Conservation (phyloP, 2,797 vertebrate species). For the Saxicola maurus region DNA sequence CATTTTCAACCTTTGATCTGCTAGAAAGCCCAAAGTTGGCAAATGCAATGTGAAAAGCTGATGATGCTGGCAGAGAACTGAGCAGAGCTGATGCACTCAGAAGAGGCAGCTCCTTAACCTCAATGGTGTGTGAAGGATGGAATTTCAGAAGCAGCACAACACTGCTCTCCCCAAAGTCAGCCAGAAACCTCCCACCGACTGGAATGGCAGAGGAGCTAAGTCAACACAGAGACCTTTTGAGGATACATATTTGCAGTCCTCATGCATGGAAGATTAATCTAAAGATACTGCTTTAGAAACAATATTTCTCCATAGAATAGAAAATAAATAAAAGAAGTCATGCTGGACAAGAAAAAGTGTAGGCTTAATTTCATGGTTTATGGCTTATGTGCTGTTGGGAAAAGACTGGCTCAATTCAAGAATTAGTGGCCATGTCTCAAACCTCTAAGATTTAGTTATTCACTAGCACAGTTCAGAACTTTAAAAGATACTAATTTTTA, state of each 20-base stretch:
- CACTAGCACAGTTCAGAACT: neutral
- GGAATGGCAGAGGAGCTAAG: neutral
- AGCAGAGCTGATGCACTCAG: neutral
- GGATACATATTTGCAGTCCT: neutral
- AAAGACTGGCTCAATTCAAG: neutral
- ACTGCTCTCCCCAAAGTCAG: neutral
- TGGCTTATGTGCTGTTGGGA: neutral
- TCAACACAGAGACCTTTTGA: neutral
- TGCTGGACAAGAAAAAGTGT: neutral
- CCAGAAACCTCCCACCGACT: slow-evolving; percentile 2
- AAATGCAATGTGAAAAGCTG: neutral
- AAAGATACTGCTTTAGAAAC: neutral
- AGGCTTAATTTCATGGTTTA: neutral
- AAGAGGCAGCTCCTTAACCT: slow-evolving; percentile 4
- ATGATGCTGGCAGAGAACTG: neutral
- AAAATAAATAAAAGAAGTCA: neutral
- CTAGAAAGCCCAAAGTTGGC: neutral
- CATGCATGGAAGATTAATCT: neutral
- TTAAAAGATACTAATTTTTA: neutral
- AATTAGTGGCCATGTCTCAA: neutral
- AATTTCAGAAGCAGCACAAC: neutral
- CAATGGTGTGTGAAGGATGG: neutral
- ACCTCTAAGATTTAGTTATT: neutral
- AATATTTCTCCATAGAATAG: neutral
- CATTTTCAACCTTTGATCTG: neutral